Evolutionary conservation across 35 echinoderm and acorn worm species (phyloP), one percentile per base, ranked within the genome.

Genomic region (Stichopus chloronotus): DNA sequence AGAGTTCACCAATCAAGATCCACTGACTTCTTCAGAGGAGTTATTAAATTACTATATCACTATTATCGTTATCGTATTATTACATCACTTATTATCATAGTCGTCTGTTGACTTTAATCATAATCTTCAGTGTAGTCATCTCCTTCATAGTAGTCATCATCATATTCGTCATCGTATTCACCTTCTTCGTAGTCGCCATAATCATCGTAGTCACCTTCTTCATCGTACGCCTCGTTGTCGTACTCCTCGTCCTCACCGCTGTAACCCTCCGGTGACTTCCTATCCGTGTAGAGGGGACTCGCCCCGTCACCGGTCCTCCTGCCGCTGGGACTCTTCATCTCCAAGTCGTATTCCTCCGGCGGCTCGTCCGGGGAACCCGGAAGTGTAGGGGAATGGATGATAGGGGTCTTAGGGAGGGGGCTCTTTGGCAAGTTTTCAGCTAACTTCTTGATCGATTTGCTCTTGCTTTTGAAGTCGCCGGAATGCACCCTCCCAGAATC

Each of bases 291-390:
- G n/a, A 88, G 5, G 4, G 61, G 57, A 88, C 86, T 88, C 16
- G 57, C 86, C 14, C 86, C 86, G 61, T 88, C 86, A n/a, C 86
- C 86, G n/a, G 86, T 24, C 16, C 86, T 54, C 58, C 86, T 60
- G 21, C 86, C 86, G 11, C 5, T 88, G 0, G 86, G 86, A 63
- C 53, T 65, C 11, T 21, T 69, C 12, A 65, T 57, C 86, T 60
- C 57, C 86, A 65, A 11, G 3, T 87, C 85, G 14, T 19, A 68
- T 61, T 61, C 56, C 23, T 87, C 85, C 9, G 4, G 43, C 8
- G 17, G 57, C 14, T 87, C 85, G 24, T 87, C 85, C 12, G 85
- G 85, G 5, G 85, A 59, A 13, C 85, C 85, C 54, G 85, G 85
- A 60, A 87, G 85, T 58, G 55, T 57, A 25, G 85, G 85, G 7